Percentiles rank a stretch among this genome's conserved stretches.
These are phyloP conservation scores for Brenthis hecate DNA, from an alignment of 2,888 invertebrate genomes.

Conservation along the genomic window DNA sequence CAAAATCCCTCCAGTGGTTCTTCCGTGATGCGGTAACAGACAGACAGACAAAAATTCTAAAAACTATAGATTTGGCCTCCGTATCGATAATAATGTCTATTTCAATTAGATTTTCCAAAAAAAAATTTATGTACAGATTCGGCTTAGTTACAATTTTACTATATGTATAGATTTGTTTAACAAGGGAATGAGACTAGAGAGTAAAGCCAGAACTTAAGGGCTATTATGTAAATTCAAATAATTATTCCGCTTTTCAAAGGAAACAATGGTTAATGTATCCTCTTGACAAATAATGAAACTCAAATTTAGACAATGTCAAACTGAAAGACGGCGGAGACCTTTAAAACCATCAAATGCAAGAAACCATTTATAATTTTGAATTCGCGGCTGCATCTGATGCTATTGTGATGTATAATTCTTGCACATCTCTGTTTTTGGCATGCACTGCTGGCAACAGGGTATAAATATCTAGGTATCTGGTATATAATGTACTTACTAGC, in stretches of 20 bases:
- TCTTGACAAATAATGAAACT: constrained; percentile 21
- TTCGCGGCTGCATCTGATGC: constrained; percentile 5
- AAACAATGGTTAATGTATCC: constrained; percentile 21
- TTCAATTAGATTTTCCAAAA: no score
- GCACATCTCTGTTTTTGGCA: neutral
- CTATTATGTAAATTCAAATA: constrained; percentile 21
- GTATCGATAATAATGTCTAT: no score
- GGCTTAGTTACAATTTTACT: no score
- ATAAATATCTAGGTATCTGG: no score
- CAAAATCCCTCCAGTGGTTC: no score
- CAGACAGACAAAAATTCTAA: no score
- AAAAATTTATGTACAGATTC: no score
- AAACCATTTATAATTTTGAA: neutral
- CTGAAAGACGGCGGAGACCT: neutral
- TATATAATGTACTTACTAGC: no score
- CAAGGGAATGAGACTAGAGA: constrained; percentile 7
- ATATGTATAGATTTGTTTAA: neutral
- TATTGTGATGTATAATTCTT: neutral
- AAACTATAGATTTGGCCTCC: no score
- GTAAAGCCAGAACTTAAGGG: constrained; percentile 14
- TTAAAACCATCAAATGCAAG: constrained; percentile 9
- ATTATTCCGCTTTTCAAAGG: constrained; percentile 13
- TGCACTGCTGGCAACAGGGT: neutral
- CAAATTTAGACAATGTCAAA: constrained; percentile 12
- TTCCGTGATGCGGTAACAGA: no score